Conservation (phyloP, 2,797 vertebrate species). For the Pristis pectinata region DNA sequence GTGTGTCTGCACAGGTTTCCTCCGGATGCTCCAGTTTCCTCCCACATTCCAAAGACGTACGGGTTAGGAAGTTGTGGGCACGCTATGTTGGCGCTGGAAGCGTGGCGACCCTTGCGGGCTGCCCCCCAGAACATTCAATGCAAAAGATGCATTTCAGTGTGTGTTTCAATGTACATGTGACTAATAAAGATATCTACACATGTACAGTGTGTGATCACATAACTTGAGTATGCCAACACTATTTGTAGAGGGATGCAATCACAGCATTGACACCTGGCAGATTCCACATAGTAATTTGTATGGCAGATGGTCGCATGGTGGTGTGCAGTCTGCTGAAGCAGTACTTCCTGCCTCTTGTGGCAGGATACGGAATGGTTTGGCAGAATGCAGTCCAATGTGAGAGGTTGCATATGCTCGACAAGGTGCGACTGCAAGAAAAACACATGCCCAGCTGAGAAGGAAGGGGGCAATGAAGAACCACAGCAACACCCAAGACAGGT, state of each 20-base stretch:
- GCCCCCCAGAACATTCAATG: no score
- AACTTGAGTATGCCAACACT: not conserved
- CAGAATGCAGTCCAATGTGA: not conserved
- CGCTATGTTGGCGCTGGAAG: no score
- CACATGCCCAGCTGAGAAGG: not conserved
- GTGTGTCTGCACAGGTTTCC: no score
- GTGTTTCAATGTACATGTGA: no score
- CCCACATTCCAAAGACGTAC: no score
- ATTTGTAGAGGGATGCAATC: not conserved
- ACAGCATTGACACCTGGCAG: not conserved
- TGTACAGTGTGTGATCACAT: not conserved
- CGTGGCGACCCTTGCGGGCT: no score
- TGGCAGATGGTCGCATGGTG: not conserved
- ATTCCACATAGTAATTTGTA: not conserved
- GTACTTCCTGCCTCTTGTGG: not conserved
- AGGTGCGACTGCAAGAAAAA: not conserved
- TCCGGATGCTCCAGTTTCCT: no score
- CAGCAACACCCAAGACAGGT: not conserved
- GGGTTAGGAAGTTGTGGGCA: no score
- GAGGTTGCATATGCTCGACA: not conserved
- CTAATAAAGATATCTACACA: no score
- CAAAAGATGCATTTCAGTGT: no score
- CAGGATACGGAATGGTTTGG: not conserved
- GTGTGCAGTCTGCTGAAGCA: not conserved
- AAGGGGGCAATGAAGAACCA: not conserved